Base-by-base conservation (phyloP, 2,113 vertebrate species). In the Hippolais icterina region DNA sequence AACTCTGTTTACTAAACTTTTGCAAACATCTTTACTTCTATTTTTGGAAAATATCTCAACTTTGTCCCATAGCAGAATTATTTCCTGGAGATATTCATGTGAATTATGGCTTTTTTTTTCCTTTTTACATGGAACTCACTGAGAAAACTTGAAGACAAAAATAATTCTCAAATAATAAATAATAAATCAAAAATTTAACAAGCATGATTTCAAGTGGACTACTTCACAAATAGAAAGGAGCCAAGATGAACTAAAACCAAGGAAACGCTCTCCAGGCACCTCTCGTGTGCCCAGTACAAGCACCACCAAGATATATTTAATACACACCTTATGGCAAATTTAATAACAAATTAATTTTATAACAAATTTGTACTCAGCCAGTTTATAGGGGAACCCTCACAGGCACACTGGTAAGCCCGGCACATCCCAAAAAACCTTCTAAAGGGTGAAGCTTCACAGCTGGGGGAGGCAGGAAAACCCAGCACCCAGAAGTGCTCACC, bases 41-140 rank as follows among this genome's bases (percentile, higher is more conserved):
- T 9, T 66, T 92, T 47, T 87, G 19, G n/a, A 84, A 89, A 87
- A 63, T n/a, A 68, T 25, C 63, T 23, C 44, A 84, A 31, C 20
- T 83, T 92, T 27, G 81, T 66, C 15, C 17, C 42, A 68, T 6
- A 41, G 37, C 11, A 35, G 44, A 74, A 90, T 17, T 59, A 37
- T 19, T 46, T 89, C 46, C 54, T 23, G n/a, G 46, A 61, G 28
- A 50, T 0, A 0, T 50, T 69, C 5, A n/a, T 46, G 64, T 49
- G 10, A 13, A 70, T 83, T 61, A 35, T 20, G 12, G 27, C 3
- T 5, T 31, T 35, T 35, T 35, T 63, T 57, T 46, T 15, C 12
- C 15, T 39, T 37, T 80, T 66, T 54, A 42, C 35, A n/a, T 2
- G 9, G 42, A 69, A 47, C 12, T 79, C 33, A 75, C 33, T 68